phyloP scores from a whole-genome alignment of 2,113 vertebrate genomes.

The Myrmecobius fasciatus region DNA sequence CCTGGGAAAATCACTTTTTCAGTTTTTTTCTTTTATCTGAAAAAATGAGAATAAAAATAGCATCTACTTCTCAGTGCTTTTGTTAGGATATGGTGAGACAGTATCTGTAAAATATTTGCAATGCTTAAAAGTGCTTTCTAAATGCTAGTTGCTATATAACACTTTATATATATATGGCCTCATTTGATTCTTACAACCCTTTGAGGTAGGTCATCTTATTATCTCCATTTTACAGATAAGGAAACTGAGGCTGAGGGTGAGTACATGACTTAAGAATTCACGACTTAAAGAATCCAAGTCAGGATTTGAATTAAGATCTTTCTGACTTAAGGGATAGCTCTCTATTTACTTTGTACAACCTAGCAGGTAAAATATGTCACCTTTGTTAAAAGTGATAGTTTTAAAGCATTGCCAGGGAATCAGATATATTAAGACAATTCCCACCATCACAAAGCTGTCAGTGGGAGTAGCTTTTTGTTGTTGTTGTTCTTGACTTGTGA shows the following conservation, averaged over 20 bases:
- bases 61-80: neutral
- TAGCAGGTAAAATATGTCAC: neutral
- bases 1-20: neutral
- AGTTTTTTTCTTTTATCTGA: neutral
- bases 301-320: neutral
- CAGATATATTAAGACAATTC: neutral
- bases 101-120: neutral
- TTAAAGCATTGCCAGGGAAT: neutral
- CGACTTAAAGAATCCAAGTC: neutral
- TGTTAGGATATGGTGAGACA: neutral
- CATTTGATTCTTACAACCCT: neutral
- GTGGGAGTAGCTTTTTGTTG: neutral
- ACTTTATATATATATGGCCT: neutral
- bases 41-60: neutral
- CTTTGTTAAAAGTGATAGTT: neutral
- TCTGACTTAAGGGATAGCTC: neutral
- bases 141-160: neutral
- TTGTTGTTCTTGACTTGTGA: neutral
- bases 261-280: neutral
- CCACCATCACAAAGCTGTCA: neutral
- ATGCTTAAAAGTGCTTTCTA: neutral
- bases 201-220: neutral
- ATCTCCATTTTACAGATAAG: neutral
- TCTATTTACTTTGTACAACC: neutral
- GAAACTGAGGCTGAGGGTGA: neutral